A percentile compares a stretch with the other conserved stretches of the same genome.
These are phyloP conservation scores for Asteroscopus sphinx DNA, from an alignment of 2,888 invertebrate genomes.

Conservation along the genomic window DNA sequence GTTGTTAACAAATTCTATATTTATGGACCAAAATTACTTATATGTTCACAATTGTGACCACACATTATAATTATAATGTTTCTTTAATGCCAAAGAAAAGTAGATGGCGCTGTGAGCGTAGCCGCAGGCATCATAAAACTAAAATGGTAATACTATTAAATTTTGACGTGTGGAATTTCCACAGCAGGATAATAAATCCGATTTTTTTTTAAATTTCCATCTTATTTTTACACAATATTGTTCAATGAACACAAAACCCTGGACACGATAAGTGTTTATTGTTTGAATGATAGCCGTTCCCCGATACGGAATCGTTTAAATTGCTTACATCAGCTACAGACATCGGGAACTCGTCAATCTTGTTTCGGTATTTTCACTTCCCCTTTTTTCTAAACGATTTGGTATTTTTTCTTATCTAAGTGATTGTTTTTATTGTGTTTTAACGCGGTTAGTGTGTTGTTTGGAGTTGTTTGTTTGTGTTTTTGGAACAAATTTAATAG, in stretches of 20 bases:
- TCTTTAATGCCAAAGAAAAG: too few species aligned
- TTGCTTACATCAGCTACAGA: constrained; percentile 61
- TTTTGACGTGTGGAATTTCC: too few species aligned
- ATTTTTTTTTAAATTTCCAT: neutral
- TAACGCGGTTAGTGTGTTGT: constrained; percentile 6
- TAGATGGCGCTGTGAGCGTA: too few species aligned
- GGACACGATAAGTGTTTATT: constrained; percentile 59
- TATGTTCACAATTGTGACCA: too few species aligned
- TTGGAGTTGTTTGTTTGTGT: constrained; percentile 1
- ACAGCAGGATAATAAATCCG: too few species aligned
- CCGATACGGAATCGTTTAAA: constrained; percentile 58
- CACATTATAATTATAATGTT: too few species aligned
- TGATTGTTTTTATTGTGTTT: constrained; percentile 47
- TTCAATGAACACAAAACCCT: constrained; percentile 27
- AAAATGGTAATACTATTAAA: too few species aligned
- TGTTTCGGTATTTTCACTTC: constrained; percentile 50
- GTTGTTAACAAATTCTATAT: too few species aligned
- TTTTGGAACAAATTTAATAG: neutral
- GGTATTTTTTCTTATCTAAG: constrained; percentile 43
- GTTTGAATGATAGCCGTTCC: constrained; percentile 57
- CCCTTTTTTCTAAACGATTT: constrained; percentile 51
- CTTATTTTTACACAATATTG: neutral
- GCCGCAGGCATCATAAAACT: too few species aligned
- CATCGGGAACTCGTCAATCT: constrained; percentile 62
- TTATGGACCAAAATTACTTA: too few species aligned